Percentiles rank a stretch among this genome's conserved stretches.
Evolutionary conservation across 2,888 invertebrate species (phyloP).

Genomic region (Troglohyphantes excavatus): DNA sequence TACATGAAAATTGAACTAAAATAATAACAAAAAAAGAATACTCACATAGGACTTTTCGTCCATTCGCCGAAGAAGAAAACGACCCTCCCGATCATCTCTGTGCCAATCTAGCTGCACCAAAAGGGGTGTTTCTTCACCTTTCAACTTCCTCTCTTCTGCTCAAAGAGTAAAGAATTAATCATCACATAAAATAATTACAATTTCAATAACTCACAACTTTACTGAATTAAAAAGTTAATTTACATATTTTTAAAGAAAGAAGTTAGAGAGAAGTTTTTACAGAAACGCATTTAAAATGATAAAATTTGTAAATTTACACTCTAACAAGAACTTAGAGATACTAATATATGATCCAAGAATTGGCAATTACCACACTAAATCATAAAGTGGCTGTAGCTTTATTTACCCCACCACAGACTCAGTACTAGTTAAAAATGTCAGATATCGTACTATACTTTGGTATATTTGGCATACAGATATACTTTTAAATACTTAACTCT

Average conservation of each 20-base stretch:
- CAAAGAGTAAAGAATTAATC: slow-evolving; percentile 79
- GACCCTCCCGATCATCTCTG: slow-evolving; percentile 98
- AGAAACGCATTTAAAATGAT: too few species aligned
- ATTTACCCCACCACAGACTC: too few species aligned
- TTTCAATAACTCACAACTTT: not conserved
- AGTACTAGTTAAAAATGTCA: too few species aligned
- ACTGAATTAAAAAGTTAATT: not conserved
- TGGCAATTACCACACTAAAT: too few species aligned
- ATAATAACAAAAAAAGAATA: not conserved
- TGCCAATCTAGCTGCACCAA: slow-evolving; percentile 99
- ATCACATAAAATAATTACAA: not conserved
- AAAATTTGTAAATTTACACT: too few species aligned
- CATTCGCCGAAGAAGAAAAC: slow-evolving; percentile 95
- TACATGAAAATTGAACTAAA: not conserved
- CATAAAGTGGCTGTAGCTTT: too few species aligned
- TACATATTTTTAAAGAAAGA: not conserved
- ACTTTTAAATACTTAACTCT: too few species aligned
- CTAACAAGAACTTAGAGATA: too few species aligned
- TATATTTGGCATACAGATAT: too few species aligned
- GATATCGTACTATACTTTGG: too few species aligned
- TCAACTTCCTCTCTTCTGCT: slow-evolving; percentile 93
- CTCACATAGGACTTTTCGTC: slow-evolving; percentile 88
- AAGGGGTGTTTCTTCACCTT: slow-evolving; percentile 95
- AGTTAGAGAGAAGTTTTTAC: too few species aligned
- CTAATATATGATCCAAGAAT: too few species aligned